These are phyloP conservation scores for Mesorhabditis sp. DNA, from an alignment of 2,888 invertebrate genomes.

Conservation along the genomic window DNA sequence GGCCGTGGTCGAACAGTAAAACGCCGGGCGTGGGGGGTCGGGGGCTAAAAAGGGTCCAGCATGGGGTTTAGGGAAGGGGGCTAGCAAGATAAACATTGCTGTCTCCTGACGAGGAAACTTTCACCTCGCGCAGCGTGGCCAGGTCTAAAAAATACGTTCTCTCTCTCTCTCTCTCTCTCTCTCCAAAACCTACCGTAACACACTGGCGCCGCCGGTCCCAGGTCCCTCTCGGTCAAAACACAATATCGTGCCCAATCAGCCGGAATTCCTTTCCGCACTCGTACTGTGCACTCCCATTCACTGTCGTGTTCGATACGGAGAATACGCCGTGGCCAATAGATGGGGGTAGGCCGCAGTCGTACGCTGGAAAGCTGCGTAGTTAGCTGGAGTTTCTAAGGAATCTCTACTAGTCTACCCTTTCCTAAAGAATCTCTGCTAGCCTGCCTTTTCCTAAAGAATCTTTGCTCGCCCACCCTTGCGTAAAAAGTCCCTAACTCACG, in stretches of 20 bases:
- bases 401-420: too few relatives aligned
- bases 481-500: slow-evolving; percentile 9
- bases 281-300: slow-evolving; percentile 38
- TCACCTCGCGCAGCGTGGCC: slow-evolving; percentile 39
- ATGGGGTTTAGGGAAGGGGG: too few relatives aligned
- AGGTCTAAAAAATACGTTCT: slow-evolving; percentile 25
- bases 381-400: too few relatives aligned
- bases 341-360: slow-evolving; percentile 39
- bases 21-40: too few relatives aligned
- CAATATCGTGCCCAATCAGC: slow-evolving; percentile 39
- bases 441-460: too few relatives aligned
- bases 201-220: slow-evolving; percentile 47
- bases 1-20: too few relatives aligned
- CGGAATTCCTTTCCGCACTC: slow-evolving; percentile 40
- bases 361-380: slow-evolving; percentile 16
- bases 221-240: slow-evolving; percentile 36
- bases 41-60: too few relatives aligned
- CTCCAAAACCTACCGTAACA: slow-evolving; percentile 39
- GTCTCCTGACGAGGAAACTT: slow-evolving; percentile 15
- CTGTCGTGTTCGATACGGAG: slow-evolving; percentile 26
- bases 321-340: slow-evolving; percentile 37
- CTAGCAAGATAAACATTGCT: slow-evolving; percentile 28
- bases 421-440: too few relatives aligned
- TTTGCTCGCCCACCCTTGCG: neutral
- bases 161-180: neutral